Conservation (phyloP, 2,113 vertebrate genomes). For the Albula goreensis region DNA sequence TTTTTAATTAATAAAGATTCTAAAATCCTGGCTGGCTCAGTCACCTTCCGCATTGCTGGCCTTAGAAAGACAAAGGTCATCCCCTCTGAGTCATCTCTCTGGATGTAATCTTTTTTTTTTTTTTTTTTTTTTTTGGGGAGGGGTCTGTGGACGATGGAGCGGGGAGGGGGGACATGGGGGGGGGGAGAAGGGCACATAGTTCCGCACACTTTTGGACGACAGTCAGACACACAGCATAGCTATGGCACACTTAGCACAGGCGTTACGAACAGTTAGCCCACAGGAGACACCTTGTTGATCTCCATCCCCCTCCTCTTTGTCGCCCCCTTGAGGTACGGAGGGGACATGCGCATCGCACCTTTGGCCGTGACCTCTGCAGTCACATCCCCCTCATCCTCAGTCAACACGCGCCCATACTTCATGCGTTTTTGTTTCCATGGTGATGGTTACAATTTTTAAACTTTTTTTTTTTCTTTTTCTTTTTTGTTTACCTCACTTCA, state of each 20-base stretch:
- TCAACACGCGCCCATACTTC: background rate
- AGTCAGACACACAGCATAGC: background rate
- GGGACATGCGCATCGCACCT: background rate
- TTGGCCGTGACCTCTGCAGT: too few species aligned
- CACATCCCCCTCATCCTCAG: too few species aligned
- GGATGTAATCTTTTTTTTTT: too few species aligned
- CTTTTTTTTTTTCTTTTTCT: background rate
- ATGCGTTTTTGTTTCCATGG: background rate
- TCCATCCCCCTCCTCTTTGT: background rate
- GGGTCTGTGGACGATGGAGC: too few species aligned
- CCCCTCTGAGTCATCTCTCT: conserved; percentile 13
- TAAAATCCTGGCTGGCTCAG: background rate
- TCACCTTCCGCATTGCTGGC: background rate
- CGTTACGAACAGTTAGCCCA: background rate
- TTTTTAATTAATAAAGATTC: background rate
- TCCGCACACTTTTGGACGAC: conserved; percentile 12
- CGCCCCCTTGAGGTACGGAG: background rate
- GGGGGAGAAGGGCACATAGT: too few species aligned
- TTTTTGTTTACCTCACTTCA: too few species aligned
- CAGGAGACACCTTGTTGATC: background rate
- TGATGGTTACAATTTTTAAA: background rate
- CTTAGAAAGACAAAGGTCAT: background rate
- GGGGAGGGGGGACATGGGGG: too few species aligned
- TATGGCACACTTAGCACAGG: background rate
- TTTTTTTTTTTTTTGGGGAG: too few species aligned